Evolutionary conservation across 2,113 vertebrate species (phyloP).

Genomic region (Athene cunicularia): DNA sequence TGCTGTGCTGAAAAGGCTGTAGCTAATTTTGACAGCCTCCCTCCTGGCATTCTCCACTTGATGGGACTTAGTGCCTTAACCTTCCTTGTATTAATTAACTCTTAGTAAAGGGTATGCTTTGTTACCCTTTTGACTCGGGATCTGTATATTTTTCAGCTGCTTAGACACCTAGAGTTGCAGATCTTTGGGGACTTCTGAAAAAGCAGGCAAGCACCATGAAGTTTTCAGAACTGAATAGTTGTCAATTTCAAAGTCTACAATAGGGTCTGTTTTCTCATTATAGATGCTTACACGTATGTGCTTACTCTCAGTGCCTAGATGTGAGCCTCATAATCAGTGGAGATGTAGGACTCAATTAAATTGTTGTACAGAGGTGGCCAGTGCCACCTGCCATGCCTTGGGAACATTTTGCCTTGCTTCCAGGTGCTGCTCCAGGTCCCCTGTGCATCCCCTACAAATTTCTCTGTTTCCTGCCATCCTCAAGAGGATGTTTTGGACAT

Average conservation of each 20-base stretch:
- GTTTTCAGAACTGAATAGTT: background rate
- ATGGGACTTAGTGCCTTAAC: background rate
- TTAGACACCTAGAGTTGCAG: background rate
- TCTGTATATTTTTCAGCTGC: background rate
- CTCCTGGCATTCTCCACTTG: background rate
- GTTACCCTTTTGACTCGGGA: background rate
- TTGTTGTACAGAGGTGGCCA: background rate
- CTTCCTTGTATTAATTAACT: background rate
- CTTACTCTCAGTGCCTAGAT: background rate
- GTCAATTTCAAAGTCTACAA: background rate
- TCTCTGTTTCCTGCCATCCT: background rate
- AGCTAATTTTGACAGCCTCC: background rate
- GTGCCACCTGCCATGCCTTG: background rate
- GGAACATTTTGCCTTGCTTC: background rate
- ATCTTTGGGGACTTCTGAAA: background rate
- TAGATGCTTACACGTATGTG: rapidly evolving
- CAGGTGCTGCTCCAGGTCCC: background rate
- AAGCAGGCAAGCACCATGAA: background rate
- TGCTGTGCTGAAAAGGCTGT: background rate
- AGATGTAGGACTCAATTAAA: background rate
- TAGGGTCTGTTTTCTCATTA: background rate
- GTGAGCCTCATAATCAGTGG: background rate
- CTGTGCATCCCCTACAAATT: background rate
- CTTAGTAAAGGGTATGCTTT: background rate
- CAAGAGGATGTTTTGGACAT: background rate